Percentiles rank a stretch among this genome's conserved stretches.
phyloP scores from a whole-genome alignment of 2,888 invertebrate genomes.

The Erebia palarica region DNA sequence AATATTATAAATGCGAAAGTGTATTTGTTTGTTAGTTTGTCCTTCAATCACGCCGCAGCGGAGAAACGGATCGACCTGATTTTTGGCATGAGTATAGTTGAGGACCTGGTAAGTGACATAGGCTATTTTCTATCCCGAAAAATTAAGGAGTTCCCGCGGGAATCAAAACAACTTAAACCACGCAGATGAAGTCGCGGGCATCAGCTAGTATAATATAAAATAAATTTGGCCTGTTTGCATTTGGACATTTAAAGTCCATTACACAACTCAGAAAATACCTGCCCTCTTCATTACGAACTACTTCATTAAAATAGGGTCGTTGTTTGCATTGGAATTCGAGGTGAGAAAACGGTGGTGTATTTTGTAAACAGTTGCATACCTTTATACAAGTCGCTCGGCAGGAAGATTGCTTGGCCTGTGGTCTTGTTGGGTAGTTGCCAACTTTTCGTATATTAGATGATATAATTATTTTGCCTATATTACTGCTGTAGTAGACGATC shows the following conservation, averaged over 20 bases:
- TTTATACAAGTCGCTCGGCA: conserved; percentile 32
- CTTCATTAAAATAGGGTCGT: conserved; percentile 54
- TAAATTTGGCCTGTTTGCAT: background rate
- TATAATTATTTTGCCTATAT: conserved; percentile 33
- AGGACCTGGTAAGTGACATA: too few species aligned
- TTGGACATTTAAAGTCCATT: background rate
- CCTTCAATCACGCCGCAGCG: too few species aligned
- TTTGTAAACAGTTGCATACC: conserved; percentile 42
- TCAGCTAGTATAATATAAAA: too few species aligned
- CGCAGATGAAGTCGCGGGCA: too few species aligned
- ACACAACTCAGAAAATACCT: conserved; percentile 49
- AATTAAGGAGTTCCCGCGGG: too few species aligned
- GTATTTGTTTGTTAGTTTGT: too few species aligned
- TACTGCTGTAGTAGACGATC: conserved; percentile 10
- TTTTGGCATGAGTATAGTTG: too few species aligned
- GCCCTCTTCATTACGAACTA: conserved; percentile 61
- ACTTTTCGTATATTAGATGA: conserved; percentile 34
- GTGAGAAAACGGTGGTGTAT: conserved; percentile 36
- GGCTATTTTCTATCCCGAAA: too few species aligned
- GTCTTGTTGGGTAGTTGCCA: conserved; percentile 37
- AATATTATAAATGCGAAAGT: too few species aligned
- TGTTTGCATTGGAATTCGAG: conserved; percentile 47
- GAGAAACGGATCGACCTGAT: too few species aligned
- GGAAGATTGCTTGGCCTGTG: conserved; percentile 39
- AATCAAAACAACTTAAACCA: too few species aligned